Percentiles rank a stretch among this genome's conserved stretches.
These are phyloP conservation scores for Pollachius pollachius DNA, from an alignment of 2,113 vertebrate species.

Conservation along the genomic window DNA sequence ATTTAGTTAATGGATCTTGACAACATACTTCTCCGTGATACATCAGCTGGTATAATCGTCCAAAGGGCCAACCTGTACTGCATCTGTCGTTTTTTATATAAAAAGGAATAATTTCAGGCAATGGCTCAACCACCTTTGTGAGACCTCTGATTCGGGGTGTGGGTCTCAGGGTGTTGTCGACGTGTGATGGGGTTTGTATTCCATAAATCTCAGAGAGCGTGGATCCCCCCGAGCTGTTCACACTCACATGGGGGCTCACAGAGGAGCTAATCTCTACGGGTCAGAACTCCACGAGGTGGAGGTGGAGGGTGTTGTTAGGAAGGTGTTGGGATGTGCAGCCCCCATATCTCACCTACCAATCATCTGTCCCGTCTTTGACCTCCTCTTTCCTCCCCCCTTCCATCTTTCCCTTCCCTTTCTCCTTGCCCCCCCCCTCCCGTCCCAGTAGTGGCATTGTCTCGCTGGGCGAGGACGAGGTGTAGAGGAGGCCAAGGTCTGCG, in stretches of 20 bases:
- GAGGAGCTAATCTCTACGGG: conserved; percentile 32
- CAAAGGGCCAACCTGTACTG: neutral
- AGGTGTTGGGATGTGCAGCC: conserved; percentile 1
- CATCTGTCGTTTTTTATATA: neutral
- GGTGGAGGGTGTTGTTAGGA: conserved; percentile 4
- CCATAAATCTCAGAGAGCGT: too few species aligned
- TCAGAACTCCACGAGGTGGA: conserved; percentile 18
- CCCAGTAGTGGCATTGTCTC: conserved; percentile 19
- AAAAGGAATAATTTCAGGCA: too few species aligned
- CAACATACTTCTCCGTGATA: neutral
- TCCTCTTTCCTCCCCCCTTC: neutral
- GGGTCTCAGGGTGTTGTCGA: too few species aligned
- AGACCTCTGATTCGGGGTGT: too few species aligned
- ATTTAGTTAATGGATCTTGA: neutral
- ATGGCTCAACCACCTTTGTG: too few species aligned
- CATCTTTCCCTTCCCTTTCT: too few species aligned
- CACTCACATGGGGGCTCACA: too few species aligned
- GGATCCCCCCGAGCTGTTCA: too few species aligned
- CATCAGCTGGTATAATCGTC: neutral
- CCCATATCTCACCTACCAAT: conserved; percentile 43
- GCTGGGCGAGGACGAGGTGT: neutral
- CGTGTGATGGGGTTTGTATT: too few species aligned
- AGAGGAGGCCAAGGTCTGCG: neutral
- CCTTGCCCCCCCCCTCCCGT: too few species aligned
- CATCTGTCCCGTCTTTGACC: conserved; percentile 41